Evolutionary conservation across 2,888 invertebrate species (phyloP).

Genomic region (Caenorhabditis virilis): DNA sequence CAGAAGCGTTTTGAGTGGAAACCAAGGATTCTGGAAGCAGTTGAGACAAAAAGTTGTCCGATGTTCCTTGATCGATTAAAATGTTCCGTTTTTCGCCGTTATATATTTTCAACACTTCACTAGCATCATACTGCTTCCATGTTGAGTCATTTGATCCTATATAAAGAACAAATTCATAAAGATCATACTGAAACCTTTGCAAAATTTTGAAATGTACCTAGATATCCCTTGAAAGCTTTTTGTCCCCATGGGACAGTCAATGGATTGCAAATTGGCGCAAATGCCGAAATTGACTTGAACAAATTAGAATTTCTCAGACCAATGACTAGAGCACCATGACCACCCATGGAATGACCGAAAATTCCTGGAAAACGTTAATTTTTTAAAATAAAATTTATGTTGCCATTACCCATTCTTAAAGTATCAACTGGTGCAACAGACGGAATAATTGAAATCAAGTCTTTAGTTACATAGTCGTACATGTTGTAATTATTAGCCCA

Average conservation of each 20-base stretch:
- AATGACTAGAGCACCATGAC: conserved; percentile 83
- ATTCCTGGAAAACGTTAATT: conserved; percentile 50
- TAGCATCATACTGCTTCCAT: conserved; percentile 82
- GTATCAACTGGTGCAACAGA: conserved; percentile 29
- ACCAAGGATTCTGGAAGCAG: conserved; percentile 45
- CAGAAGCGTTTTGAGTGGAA: conserved; percentile 15
- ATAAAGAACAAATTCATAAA: conserved; percentile 2
- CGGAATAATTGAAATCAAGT: conserved; percentile 46
- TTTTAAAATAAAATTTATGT: not conserved
- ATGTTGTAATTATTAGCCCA: conserved; percentile 92
- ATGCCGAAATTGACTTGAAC: conserved; percentile 84
- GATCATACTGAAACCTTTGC: not conserved
- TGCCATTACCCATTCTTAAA: conserved; percentile 17
- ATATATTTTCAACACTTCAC: conserved; percentile 81
- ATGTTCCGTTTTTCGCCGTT: conserved; percentile 83
- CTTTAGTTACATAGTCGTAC: conserved; percentile 85
- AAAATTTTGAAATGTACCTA: conserved; percentile 63
- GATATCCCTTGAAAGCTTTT: conserved; percentile 69
- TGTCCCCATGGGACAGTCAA: conserved; percentile 82
- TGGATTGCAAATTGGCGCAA: conserved; percentile 92
- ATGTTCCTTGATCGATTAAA: conserved; percentile 76
- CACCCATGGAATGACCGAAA: conserved; percentile 82
- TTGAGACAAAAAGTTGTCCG: conserved; percentile 50
- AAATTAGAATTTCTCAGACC: conserved; percentile 75
- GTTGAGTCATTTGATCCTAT: conserved; percentile 71